Base-by-base conservation (phyloP, 2,888 invertebrate species). In the Isotomurus palustris region DNA sequence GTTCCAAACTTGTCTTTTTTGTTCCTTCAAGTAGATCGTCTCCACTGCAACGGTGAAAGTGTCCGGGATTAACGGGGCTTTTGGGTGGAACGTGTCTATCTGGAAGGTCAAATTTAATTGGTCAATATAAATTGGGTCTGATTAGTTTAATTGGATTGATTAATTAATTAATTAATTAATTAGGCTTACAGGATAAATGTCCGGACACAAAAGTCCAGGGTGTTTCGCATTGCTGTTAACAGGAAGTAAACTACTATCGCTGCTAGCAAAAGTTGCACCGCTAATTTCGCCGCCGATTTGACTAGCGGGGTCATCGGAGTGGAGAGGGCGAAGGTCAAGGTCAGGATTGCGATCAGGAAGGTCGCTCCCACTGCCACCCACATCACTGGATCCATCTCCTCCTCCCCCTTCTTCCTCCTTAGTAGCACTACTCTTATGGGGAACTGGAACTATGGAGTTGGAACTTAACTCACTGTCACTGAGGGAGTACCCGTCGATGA, bases 61-160 rank as follows among this genome's bases (percentile, higher is more conserved):
- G 55, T 70, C 70, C 8, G 70, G 70, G 19, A 70, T 68, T 35
- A 70, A 62, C 24, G 70, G 70, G 27, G 70, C 68, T 52, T 70
- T 69, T 5, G 64, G 69, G 19, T 63, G 66, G 43, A 62, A 64
- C 10, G 53, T 60, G 32, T 66, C 66, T 56, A 66, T 59, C 62
- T 62, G 51, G 1, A 53, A 49, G 36, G 21, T 3, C 14, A 27
- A 24, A 29, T 14, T 14, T 32, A 32, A 32, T 32, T 32, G 8
- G 14, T 10, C 14, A 32, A 32, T 32, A 10, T 32, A 14, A 10
- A 32, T 32, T 32, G 32, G 8, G 32, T 32, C 32, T 32, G 32
- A 32, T 10, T n/a, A n/a, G n/a, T n/a, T n/a, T n/a, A n/a, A n/a
- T n/a, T n/a, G n/a, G n/a, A n/a, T n/a, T n/a, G n/a, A n/a, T n/a